Evolutionary conservation across 2,113 vertebrate species (phyloP).

Genomic region (Seriola quinqueradiata): DNA sequence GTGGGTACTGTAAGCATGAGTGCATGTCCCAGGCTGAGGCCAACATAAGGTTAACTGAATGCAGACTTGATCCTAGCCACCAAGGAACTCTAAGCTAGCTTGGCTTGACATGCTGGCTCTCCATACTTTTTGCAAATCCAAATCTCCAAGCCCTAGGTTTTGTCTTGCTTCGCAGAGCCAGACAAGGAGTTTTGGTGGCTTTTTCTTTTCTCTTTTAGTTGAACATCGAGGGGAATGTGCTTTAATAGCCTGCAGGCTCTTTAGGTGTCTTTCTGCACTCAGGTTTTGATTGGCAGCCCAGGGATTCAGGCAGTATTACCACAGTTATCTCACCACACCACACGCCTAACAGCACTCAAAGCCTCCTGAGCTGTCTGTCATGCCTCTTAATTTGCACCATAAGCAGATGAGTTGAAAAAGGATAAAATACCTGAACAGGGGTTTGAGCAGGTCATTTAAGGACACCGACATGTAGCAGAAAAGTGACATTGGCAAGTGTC

Average conservation of each 20-base stretch:
- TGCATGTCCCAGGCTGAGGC: conserved; percentile 42
- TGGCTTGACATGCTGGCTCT: conserved; percentile 31
- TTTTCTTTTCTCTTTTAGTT: conserved; percentile 44
- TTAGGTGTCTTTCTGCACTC: conserved; percentile 50
- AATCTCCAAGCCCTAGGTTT: conserved; percentile 61
- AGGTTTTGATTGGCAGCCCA: conserved; percentile 71
- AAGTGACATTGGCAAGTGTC: conserved; percentile 18
- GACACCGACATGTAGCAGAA: neutral
- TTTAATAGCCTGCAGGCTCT: conserved; percentile 49
- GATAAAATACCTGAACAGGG: conserved; percentile 41
- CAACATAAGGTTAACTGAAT: conserved; percentile 49
- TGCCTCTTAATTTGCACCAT: conserved; percentile 58
- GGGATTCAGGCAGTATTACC: conserved; percentile 62
- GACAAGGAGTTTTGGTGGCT: conserved; percentile 48
- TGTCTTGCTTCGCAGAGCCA: conserved; percentile 54
- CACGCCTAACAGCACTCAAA: conserved; percentile 58
- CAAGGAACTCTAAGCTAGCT: conserved; percentile 62
- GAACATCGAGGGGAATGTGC: conserved; percentile 42
- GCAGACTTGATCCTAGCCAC: conserved; percentile 51
- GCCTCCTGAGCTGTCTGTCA: conserved; percentile 69
- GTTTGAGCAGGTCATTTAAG: conserved; percentile 31
- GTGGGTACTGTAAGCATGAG: conserved; percentile 49
- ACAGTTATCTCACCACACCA: conserved; percentile 67
- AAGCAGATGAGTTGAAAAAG: conserved; percentile 53
- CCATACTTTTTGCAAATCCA: conserved; percentile 49